Evolutionary conservation across 2,113 vertebrate genomes (phyloP).

Genomic region (Zosterops pallidus): DNA sequence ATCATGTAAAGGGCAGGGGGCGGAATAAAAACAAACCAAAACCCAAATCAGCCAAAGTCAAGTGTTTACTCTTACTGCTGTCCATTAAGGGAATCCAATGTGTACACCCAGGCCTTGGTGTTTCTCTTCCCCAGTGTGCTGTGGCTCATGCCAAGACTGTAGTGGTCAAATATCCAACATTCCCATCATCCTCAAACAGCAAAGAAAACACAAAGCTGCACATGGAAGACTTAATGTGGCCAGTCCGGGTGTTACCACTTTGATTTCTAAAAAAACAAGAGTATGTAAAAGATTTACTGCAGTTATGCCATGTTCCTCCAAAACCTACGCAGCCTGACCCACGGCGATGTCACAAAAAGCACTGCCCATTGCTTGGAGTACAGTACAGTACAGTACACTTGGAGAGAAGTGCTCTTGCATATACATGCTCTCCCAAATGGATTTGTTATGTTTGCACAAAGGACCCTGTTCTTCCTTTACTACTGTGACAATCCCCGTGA

Average conservation of each 20-base stretch:
- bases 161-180: neutral
- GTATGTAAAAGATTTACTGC: neutral
- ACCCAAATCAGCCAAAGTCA: neutral
- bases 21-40: neutral
- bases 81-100: neutral
- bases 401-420: neutral
- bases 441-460: neutral
- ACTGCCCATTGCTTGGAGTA: neutral
- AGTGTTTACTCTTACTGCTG: neutral
- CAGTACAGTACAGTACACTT: too few relatives aligned
- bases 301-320: neutral
- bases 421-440: neutral
- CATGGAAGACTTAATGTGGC: neutral
- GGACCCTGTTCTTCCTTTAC: neutral
- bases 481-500: accelerated
- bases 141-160: neutral
- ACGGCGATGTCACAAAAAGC: accelerated
- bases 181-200: neutral
- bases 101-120: accelerated
- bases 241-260: neutral
- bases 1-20: neutral
- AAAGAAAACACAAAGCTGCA: neutral
- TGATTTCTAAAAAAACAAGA: neutral
- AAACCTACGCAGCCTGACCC: neutral
- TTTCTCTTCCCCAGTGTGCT: neutral